Percentiles rank a stretch among this genome's conserved stretches.
Evolutionary conservation across 2,113 vertebrate species (phyloP).

Genomic region (Hymenochirus boettgeri): DNA sequence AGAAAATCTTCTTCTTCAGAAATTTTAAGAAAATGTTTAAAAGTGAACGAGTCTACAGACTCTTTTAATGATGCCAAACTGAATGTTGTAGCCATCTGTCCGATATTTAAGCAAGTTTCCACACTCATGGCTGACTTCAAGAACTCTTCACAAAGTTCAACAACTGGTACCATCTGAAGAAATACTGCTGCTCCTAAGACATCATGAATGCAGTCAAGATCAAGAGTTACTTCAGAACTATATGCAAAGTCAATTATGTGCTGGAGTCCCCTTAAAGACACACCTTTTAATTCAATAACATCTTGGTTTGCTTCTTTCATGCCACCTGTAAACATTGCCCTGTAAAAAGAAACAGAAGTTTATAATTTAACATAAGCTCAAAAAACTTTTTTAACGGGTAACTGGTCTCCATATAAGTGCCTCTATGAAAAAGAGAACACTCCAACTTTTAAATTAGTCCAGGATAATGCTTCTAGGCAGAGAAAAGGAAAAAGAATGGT

Average conservation of each 20-base stretch:
- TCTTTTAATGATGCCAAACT: constrained; percentile 88
- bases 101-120: constrained; percentile 92
- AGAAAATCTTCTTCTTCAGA: constrained; percentile 91
- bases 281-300: constrained; percentile 84
- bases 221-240: constrained; percentile 88
- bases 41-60: constrained; percentile 90
- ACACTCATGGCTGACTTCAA: constrained; percentile 96
- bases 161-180: constrained; percentile 92
- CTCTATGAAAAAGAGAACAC: too few relatives aligned
- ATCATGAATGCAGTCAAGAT: constrained; percentile 94
- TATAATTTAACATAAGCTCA: too few relatives aligned
- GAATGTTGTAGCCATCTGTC: constrained; percentile 95
- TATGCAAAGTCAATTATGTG: constrained; percentile 97
- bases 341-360: constrained; percentile 59
- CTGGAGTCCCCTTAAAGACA: constrained; percentile 85
- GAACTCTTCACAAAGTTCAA: constrained; percentile 95
- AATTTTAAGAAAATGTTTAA: constrained; percentile 92
- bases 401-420: too few relatives aligned
- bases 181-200: constrained; percentile 95
- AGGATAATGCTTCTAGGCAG: too few relatives aligned
- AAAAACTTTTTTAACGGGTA: too few relatives aligned
- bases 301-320: constrained; percentile 92
- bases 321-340: constrained; percentile 97
- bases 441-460: too few relatives aligned
- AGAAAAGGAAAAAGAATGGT: too few relatives aligned